Percentiles rank a stretch among this genome's conserved stretches.
These are phyloP conservation scores for Dusona sp. DNA, from an alignment of 2,888 invertebrate species.

Conservation along the genomic window DNA sequence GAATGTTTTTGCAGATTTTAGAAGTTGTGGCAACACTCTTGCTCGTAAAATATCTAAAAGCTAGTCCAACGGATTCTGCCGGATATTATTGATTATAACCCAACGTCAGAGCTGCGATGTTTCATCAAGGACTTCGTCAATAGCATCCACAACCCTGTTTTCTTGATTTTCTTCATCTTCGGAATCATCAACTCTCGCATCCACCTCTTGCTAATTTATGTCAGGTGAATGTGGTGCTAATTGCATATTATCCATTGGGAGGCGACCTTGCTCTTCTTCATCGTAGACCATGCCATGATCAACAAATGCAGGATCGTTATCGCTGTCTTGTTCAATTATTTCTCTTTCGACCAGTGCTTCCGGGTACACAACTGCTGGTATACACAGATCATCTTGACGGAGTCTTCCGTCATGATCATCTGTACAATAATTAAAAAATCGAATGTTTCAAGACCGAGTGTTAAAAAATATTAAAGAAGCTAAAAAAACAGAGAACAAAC, in stretches of 20 bases:
- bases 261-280: background rate
- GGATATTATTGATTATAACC: background rate
- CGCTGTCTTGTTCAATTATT: background rate
- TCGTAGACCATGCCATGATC: background rate
- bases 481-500: no score
- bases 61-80: background rate
- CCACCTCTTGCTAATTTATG: background rate
- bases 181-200: background rate
- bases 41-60: background rate
- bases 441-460: no score
- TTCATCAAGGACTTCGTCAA: background rate
- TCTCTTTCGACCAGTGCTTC: background rate
- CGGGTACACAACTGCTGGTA: no score
- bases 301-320: no score
- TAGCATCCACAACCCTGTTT: background rate
- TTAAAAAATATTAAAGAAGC: no score
- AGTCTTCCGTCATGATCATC: no score
- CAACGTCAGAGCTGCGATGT: background rate
- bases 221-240: background rate
- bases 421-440: no score
- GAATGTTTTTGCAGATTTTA: slow-evolving; percentile 9
- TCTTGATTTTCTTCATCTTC: background rate
- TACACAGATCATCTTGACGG: no score
- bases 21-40: background rate
- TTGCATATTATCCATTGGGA: background rate